Evolutionary conservation across 2,113 vertebrate genomes (phyloP), one percentile per base, ranked within the genome.

Genomic region (Porphyrio hochstetteri): DNA sequence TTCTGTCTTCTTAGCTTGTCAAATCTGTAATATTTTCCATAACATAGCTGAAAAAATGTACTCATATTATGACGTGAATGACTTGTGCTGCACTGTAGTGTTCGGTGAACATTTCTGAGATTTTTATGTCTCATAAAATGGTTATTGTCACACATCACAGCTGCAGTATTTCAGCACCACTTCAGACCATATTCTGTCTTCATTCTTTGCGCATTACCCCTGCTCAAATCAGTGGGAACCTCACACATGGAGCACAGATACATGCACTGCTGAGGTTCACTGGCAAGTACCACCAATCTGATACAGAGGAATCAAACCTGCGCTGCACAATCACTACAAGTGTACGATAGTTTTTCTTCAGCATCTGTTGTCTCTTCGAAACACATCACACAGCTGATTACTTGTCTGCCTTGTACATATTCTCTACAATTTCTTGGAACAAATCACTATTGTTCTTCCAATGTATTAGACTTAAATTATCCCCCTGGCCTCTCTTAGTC

Each of bases 121-220:
- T 96, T 95, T 97, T 92, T 86, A 75, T 70, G 74, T 88, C 61
- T 93, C 36, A 61, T 93, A 89, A 93, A 96, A 84, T 55, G 65
- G 69, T 61, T 94, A 82, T 95, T 91, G 85, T 96, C 90, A 82
- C 67, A 95, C 86, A 94, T 94, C 88, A 79, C 93, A 95, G 95
- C 96, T 96, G 92, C 88, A 95, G 48, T 84, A 90, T 88, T 95
- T 95, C 95, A 94, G 82, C 92, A 94, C 72, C 95, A 95, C 92
- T 96, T 96, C 83, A 89, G 90, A 78, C 69, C 72, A 86, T 93
- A 79, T 79, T 94, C 71, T 83, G 16, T 42, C 64, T 77, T 93
- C 86, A 95, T 97, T 88, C 68, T 92, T 91, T 94, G 70, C 80
- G 79, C 95, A 78, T 96, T 94, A 94, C 29, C 84, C 33, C 69